Conservation (phyloP, 2,888 invertebrate genomes). For the Drosophila gaucha region DNA sequence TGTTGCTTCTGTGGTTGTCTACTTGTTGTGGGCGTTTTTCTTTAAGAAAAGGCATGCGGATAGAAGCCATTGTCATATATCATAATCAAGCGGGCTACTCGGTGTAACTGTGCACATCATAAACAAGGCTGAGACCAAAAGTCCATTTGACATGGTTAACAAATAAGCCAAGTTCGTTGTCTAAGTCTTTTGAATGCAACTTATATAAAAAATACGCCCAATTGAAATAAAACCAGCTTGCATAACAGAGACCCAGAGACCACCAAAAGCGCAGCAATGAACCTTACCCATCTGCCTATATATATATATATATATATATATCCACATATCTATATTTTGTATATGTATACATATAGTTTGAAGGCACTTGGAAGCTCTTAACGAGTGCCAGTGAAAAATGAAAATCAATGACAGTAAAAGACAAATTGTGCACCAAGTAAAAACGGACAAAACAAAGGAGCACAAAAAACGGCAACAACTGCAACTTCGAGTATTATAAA, state of each 20-base stretch:
- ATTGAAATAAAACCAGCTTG: conserved; percentile 37
- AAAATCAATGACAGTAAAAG: conserved; percentile 81
- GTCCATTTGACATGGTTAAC: conserved; percentile 53
- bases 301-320: neutral
- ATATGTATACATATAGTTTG: neutral
- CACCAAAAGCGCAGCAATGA: conserved; percentile 53
- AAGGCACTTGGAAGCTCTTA: conserved; percentile 29
- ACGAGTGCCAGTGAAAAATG: conserved; percentile 74
- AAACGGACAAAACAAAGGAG: conserved; percentile 67
- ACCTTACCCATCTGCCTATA: conserved; percentile 2
- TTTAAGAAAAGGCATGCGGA: conserved; percentile 23
- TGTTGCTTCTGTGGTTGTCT: conserved; percentile 13
- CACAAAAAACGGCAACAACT: conserved; percentile 30
- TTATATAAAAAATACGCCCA: conserved; percentile 14
- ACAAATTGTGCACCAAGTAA: conserved; percentile 74
- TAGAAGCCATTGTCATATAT: conserved; percentile 61
- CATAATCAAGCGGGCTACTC: conserved; percentile 67
- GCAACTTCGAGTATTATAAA: conserved; percentile 61
- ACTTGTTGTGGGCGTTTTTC: conserved; percentile 50
- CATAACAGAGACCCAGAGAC: conserved; percentile 57
- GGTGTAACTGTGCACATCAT: conserved; percentile 50
- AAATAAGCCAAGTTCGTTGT: conserved; percentile 65
- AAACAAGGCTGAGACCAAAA: conserved; percentile 47
- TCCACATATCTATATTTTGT: conserved; percentile 5
- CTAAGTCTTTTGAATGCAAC: conserved; percentile 64